Conservation (phyloP, 1,140 invertebrate genomes). For the Chironomus striatipennis region DNA sequence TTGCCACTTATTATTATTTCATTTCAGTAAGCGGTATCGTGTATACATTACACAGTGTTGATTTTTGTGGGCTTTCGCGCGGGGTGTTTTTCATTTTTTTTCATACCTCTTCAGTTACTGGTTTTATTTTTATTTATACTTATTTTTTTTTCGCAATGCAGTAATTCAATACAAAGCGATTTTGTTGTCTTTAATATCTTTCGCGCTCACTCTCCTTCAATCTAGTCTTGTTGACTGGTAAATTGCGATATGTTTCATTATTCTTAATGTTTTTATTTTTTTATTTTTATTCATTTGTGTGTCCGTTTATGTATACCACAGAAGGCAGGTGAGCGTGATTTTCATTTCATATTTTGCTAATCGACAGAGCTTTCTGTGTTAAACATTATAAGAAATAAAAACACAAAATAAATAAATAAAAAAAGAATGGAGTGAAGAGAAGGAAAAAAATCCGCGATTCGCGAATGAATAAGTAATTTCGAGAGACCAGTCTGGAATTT, state of each 20-base stretch:
- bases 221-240: no score
- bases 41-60: neutral
- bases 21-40: constrained; percentile 7
- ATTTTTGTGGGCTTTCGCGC: constrained; percentile 9
- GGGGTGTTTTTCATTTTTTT: neutral
- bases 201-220: no score
- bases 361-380: neutral
- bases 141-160: constrained; percentile 5
- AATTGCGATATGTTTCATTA: no score
- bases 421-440: no score
- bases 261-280: neutral
- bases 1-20: neutral
- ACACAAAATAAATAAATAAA: no score
- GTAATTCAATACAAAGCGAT: neutral
- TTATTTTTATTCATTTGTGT: neutral
- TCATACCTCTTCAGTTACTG: neutral
- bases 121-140: neutral
- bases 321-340: neutral
- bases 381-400: no score
- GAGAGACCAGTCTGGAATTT: constrained; percentile 17
- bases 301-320: neutral
- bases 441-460: neutral
- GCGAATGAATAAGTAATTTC: neutral
- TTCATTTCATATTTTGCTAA: neutral
- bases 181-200: neutral